Conservation (phyloP, 2,888 invertebrate species). For the Doris montereyensis region DNA sequence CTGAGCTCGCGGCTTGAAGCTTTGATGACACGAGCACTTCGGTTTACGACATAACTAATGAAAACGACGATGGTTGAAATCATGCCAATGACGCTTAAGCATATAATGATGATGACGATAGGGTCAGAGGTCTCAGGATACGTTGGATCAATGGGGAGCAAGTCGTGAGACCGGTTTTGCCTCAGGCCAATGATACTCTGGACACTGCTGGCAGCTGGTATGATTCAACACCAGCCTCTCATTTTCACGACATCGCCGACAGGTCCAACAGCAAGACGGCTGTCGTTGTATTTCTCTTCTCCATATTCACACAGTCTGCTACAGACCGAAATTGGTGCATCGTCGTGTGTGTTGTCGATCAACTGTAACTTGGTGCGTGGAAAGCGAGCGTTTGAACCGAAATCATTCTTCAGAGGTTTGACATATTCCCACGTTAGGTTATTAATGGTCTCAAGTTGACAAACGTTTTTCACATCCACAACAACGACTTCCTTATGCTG, state of each 20-base stretch:
- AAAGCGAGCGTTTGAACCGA: slow-evolving; percentile 7
- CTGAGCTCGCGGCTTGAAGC: slow-evolving; percentile 61
- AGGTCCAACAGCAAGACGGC: slow-evolving; percentile 36
- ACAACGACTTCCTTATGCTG: slow-evolving; percentile 2
- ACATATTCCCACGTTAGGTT: slow-evolving; percentile 21
- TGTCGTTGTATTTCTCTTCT: slow-evolving; percentile 17
- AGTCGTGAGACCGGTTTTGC: slow-evolving; percentile 30
- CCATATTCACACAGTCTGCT: slow-evolving; percentile 35
- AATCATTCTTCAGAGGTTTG: not conserved
- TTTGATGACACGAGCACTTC: slow-evolving; percentile 56
- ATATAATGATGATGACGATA: slow-evolving; percentile 33
- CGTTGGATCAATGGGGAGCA: slow-evolving; percentile 40
- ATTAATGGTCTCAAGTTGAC: not conserved
- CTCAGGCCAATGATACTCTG: slow-evolving; percentile 49
- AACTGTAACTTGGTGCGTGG: not conserved
- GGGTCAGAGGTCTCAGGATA: slow-evolving; percentile 30
- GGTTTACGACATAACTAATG: slow-evolving; percentile 39
- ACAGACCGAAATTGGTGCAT: slow-evolving; percentile 37
- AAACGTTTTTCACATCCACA: not conserved
- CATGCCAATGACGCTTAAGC: slow-evolving; percentile 30
- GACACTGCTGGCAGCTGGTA: slow-evolving; percentile 46
- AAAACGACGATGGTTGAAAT: slow-evolving; percentile 28
- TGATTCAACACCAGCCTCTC: slow-evolving; percentile 43
- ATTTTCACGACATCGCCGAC: slow-evolving; percentile 46
- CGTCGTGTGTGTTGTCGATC: not conserved